Base-by-base conservation (phyloP, 2,888 invertebrate genomes). In the Apotomis capreana region DNA sequence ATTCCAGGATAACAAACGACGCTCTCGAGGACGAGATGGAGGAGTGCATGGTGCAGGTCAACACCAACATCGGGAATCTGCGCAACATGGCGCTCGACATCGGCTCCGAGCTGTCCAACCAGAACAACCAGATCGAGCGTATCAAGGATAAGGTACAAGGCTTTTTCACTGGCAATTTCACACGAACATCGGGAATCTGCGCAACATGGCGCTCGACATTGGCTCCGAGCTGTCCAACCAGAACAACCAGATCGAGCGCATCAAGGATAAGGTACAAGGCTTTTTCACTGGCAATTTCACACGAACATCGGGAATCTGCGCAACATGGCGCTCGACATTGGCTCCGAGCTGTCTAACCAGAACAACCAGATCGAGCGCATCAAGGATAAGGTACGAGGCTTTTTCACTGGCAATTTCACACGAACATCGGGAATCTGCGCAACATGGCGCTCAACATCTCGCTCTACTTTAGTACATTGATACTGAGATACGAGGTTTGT, bases 1-100 rank as follows among this genome's bases (percentile, higher is more conserved):
- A 4, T 70, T 70, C 26, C 87, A 97, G 98, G 91, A 99, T 99
- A 86, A 99, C 99, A 77, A 98, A 99, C 87, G 99, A 99, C 89
- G 99, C 99, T 5, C 96, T 99, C 74, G 99, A 99, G 89, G 97
- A 97, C 80, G 99, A 99, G 92, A 99, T 99, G 99, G 99, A 99
- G 88, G 98, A 99, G 75, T 99, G 99, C 92, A 96, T 99, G 95
- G 97, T 97, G 9, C 98, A 99, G 88, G 99, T 99, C 78, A 97
- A 97, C 91, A 98, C 98, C 62, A 99, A 99, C 98, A 97, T 99
- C 83, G 98, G 99, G 68, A 99, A 99, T 90, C 94, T 99, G 84
- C 97, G 99, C 85, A 99, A 99, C 94, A 99, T 99, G 99, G 99
- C 99, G 69, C 96, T 99, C 79, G 99, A 99, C 90, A 99, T 99